Evolutionary conservation across 2,797 vertebrate genomes (phyloP), one percentile per base, ranked within the genome.

Genomic region (Geotrypetes seraphini): DNA sequence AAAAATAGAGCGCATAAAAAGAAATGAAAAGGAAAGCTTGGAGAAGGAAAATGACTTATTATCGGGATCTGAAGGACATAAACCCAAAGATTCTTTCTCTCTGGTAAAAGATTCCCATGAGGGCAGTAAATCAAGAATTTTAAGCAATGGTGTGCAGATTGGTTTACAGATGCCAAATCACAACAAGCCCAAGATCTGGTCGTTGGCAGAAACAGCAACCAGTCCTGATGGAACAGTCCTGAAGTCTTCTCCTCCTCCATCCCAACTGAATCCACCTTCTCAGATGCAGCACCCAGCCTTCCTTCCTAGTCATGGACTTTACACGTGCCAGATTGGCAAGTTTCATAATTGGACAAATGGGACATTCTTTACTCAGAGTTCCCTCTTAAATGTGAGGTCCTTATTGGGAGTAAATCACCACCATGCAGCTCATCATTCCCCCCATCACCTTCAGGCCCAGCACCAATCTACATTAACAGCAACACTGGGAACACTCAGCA

Each of bases 101-200:
- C 71, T 84, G 53, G 79, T 69, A 54, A 96, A 92, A 46, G 91
- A 91, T 39, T 62, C 23, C 46, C 66, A 84, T n/a, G 90, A 92
- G 37, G 66, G 64, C 1, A 85, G 79, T 43, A 83, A 70, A 63
- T 93, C 87, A 0, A 58, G 86, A 42, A 85, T 96, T 50, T 51
- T 88, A 33, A 92, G 87, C 20, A 89, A 90, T 0, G 81, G 83
- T 26, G 73, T 81, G 29, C 78, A 79, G 0, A 89, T 80, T 31
- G 77, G 71, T 48, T 85, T 92, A 52, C 91, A 89, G 39, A 78
- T 89, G 46, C 87, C 86, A n/a, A 73, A 82, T 19, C 90, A 80
- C 75, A 92, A 75, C 72, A 98, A 99, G 58, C 94, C 95, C 43
- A 99, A 99, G 85, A 97, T 99, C 47, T 99, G 95, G 95, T 99